phyloP scores from a whole-genome alignment of 2,888 invertebrate genomes.

The Idaea dimidiata region DNA sequence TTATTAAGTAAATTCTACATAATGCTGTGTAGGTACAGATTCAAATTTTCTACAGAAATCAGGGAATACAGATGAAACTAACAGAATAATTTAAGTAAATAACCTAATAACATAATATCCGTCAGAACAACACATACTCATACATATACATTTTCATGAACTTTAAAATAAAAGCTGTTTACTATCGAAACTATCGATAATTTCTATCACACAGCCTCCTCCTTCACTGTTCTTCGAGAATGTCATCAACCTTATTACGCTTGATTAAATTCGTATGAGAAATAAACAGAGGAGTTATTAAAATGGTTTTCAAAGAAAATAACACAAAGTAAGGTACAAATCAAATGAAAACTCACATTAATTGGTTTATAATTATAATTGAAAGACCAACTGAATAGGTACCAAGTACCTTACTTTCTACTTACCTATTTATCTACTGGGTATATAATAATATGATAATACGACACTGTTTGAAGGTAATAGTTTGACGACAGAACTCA shows the following conservation, averaged over 20 bases:
- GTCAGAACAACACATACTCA: too few species aligned
- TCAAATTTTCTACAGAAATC: too few species aligned
- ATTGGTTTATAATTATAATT: not conserved
- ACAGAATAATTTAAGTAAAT: too few species aligned
- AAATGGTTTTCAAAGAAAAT: slow-evolving; percentile 7
- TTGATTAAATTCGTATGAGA: slow-evolving; percentile 19
- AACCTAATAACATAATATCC: too few species aligned
- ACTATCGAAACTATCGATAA: not conserved
- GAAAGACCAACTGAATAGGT: not conserved
- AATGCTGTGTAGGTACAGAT: too few species aligned
- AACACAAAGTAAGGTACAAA: not conserved
- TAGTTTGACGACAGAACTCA: too few species aligned
- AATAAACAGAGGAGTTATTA: slow-evolving; percentile 6
- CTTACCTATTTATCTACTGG: not conserved
- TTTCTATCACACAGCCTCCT: not conserved
- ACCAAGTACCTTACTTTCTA: not conserved
- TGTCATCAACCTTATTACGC: slow-evolving; percentile 11
- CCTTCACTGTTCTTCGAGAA: not conserved
- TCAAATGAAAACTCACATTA: not conserved
- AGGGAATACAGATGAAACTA: too few species aligned
- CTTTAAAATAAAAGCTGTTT: not conserved
- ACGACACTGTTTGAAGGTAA: too few species aligned
- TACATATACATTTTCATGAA: too few species aligned
- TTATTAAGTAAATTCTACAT: too few species aligned
- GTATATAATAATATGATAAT: too few species aligned